phyloP scores from a whole-genome alignment of 2,797 vertebrate species.

The Xerus rutilus region DNA sequence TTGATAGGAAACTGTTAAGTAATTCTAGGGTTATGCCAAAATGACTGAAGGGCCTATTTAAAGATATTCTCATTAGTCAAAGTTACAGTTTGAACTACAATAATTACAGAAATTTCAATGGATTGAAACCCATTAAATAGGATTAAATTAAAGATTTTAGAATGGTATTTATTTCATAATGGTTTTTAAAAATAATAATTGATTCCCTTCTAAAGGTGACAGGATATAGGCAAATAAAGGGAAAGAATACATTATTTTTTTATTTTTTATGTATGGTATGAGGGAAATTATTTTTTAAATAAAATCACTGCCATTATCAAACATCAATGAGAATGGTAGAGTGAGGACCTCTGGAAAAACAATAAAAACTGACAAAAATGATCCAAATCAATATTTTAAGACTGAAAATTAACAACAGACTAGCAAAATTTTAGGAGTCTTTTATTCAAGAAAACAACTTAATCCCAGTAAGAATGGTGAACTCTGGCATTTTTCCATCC shows the following conservation, averaged over 20 bases:
- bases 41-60: not conserved
- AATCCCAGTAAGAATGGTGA: not conserved
- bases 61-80: not conserved
- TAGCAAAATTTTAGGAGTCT: not conserved
- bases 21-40: not conserved
- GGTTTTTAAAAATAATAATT: not conserved
- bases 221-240: not conserved
- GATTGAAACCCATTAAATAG: not conserved
- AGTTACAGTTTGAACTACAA: not conserved
- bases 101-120: not conserved
- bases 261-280: not conserved
- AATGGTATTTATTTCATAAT: not conserved
- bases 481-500: not conserved
- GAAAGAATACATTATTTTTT: not conserved
- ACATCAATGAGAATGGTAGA: not conserved
- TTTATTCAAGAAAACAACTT: slow-evolving; percentile 14
- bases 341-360: not conserved
- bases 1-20: not conserved
- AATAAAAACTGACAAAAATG: not conserved
- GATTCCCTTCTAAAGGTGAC: not conserved
- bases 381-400: not conserved
- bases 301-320: not conserved
- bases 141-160: not conserved
- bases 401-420: not conserved
- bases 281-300: slow-evolving; percentile 17